phyloP scores from a whole-genome alignment of 1,140 invertebrate genomes.

The Fopius arisanus region DNA sequence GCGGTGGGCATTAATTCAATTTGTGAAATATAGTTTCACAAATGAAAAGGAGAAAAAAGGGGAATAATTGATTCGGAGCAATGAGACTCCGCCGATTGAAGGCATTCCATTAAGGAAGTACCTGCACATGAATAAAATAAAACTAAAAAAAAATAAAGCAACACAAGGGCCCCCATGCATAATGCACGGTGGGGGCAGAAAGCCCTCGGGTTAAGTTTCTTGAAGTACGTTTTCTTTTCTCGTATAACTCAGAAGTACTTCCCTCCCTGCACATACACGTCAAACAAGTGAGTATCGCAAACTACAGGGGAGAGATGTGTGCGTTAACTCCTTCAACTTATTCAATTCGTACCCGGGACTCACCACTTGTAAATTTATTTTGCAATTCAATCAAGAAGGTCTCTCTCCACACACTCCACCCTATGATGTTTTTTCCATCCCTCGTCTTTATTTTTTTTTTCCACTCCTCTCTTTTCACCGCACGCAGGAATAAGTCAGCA shows the following conservation, averaged over 20 bases:
- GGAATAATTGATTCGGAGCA: neutral
- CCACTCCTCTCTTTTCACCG: no score
- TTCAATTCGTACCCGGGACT: slow-evolving; percentile 44
- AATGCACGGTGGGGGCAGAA: slow-evolving; percentile 5
- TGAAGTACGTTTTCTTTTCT: slow-evolving; percentile 11
- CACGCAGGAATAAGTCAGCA: slow-evolving; percentile 4
- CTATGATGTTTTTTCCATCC: slow-evolving; percentile 12
- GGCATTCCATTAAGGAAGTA: slow-evolving; percentile 21
- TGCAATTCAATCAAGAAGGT: slow-evolving; percentile 48
- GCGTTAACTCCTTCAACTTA: slow-evolving; percentile 49
- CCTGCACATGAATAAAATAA: slow-evolving; percentile 6
- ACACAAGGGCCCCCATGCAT: neutral
- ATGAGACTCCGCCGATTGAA: slow-evolving; percentile 18
- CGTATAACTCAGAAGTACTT: slow-evolving; percentile 18
- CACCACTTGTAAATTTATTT: slow-evolving; percentile 51
- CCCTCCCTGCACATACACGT: neutral
- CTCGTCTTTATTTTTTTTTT: no score
- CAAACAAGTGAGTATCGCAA: slow-evolving; percentile 14
- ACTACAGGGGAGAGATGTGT: slow-evolving; percentile 20
- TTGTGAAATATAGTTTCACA: no score
- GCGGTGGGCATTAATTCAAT: no score
- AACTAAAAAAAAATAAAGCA: slow-evolving; percentile 25
- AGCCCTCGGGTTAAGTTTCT: slow-evolving; percentile 19
- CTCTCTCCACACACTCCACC: slow-evolving; percentile 22
- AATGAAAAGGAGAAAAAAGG: no score